Evolutionary conservation across 2,888 invertebrate genomes (phyloP), one percentile per base, ranked within the genome.

Genomic region (Lasius platythorax): DNA sequence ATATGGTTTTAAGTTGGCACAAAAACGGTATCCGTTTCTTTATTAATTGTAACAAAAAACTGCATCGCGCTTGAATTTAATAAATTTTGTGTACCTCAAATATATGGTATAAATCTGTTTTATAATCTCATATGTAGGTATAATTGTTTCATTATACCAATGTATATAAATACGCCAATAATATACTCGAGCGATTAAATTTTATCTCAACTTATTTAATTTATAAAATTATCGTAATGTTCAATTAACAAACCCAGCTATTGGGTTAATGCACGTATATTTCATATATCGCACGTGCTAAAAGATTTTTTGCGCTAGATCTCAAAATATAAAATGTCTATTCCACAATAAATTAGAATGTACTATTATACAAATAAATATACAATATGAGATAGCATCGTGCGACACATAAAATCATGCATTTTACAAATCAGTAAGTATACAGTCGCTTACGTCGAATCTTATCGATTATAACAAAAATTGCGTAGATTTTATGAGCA

Each of bases 251-350:
- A 66, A 12, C 43, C 3, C 12, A 43, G 12, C 12, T 37, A 18
- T 11, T 8, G 18, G 18, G 50, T 63, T 63, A 33, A 66, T 23
- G 85, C 88, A 85, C 87, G 88, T 88, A 88, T 81, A 53, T 82
- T 70, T 68, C 73, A 70, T 40, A 53, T 50, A 43, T 87, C 74
- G 88, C 72, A 88, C 88, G 88, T 88, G 85, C 85, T 64, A 58
- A 58, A 73, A 11, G 33, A 30, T 61, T 61, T 15, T 43, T 63
- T 50, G 23, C 23, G 40, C n/a, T 28, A 18, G 8, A 6, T 37
- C 33, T 28, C 46, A 9, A 64, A n/a, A 6, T 64, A 58, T 50
- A 33, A 70, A 70, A 11, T 15, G 9, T 33, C 18, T 30, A n/a
- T 40, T 23, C 15, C n/a, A n/a, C 8, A 50, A 50, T 50, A 8